Evolutionary conservation across 2,113 vertebrate genomes (phyloP), one percentile per base, ranked within the genome.

Genomic region (Sylvietta virens): DNA sequence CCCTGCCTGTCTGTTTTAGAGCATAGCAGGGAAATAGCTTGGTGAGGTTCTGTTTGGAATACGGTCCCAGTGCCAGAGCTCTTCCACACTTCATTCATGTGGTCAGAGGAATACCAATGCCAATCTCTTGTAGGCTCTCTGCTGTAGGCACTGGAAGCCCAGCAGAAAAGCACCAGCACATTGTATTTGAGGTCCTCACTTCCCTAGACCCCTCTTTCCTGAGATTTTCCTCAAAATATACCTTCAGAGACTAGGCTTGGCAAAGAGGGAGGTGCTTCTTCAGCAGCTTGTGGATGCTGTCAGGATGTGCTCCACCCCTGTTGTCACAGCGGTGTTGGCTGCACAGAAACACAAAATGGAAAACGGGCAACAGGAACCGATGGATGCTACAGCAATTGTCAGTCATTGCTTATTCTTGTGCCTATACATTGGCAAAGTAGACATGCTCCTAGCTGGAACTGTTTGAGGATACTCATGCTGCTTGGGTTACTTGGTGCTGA

Each of bases 321-420:
- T 21, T 42, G 24, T 35, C 54, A 48, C 31, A 62, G 61, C 88
- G 42, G 7, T 27, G 28, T 66, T 70, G 51, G n/a, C 65, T 81
- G 54, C 40, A 26, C 33, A 67, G 40, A n/a, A 88, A 72, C 13
- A 10, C 23, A 56, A 10, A 3, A 2, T 3, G 47, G 37, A 89
- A 4, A 67, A 45, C 15, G 19, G 47, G 23, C 33, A 50, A 13
- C 17, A 71, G 61, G 58, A 86, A 28, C 28, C 1, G 4, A 17
- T 0, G 28, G 64, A 28, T 73, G 64, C 53, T 54, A 15, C 47
- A 76, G 62, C 30, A 86, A 13, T 48, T 0, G 0, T 11, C 50
- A 61, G 24, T 40, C 0, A 0, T 44, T 83, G 57, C 40, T 60
- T 64, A 19, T 30, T 33, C 42, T 76, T 0, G 1, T 91, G 76